Base-by-base conservation (phyloP, 2,113 vertebrate genomes). In the Bostrychus sinensis region DNA sequence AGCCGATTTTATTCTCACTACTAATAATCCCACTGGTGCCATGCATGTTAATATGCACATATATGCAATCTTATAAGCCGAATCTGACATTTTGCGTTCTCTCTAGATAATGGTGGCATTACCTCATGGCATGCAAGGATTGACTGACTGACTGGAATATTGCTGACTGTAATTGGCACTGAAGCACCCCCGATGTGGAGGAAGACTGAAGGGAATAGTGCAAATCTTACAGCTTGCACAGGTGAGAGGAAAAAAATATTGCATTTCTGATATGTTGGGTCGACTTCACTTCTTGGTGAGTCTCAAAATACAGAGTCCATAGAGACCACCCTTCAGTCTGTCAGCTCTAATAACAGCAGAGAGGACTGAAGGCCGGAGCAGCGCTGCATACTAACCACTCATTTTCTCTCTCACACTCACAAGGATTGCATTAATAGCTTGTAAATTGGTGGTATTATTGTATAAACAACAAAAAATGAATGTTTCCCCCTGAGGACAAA, bases 391-490 rank as follows among this genome's bases (percentile, higher is more conserved):
- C 20, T 19, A 28, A 28, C 56, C 14, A 0, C 16, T 48, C 38
- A 22, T 25, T 43, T 54, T 5, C 26, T 16, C 10, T 42, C 16
- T 12, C 51, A 6, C 19, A 2, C 32, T 13, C 23, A 42, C 28
- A 43, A 12, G 0, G 19, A 51, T 57, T 37, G 11, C 1, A 11
- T 14, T 25, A 20, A 66, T 57, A 30, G 7, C 1, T 5, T 23
- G 22, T 54, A 12, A 48, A 72, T 58, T 30, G 10, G 50, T 51
- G 42, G 56, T 55, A 53, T 66, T 75, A 51, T 54, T 77, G 17
- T 62, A 45, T 56, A 50, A 72, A 71, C 32, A 65, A 25, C 57
- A 30, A 16, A 61, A 66, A 62, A n/a, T 69, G 60, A 19, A 6
- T 11, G 45, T 58, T 22, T 54, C 77, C 56, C n/a, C 64, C 58